Conservation (phyloP, 2,888 invertebrate species). For the Leucoma salicis region DNA sequence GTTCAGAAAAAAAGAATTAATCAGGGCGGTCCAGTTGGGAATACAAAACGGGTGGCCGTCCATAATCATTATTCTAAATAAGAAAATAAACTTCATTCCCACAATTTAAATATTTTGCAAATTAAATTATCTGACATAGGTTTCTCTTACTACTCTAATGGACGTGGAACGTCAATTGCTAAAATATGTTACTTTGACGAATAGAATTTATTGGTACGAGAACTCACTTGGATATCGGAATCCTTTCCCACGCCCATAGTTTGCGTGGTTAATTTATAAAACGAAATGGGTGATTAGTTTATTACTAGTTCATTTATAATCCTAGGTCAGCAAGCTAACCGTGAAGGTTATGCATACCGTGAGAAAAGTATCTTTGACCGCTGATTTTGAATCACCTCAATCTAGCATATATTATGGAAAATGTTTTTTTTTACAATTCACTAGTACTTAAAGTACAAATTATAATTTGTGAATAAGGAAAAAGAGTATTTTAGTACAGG, state of each 20-base stretch:
- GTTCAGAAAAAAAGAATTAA: constrained; percentile 52
- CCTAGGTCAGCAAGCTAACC: constrained; percentile 9
- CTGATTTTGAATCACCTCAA: constrained; percentile 2
- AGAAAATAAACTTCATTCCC: constrained; percentile 79
- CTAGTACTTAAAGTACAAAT: too few species aligned
- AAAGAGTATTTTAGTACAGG: too few species aligned
- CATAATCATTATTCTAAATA: constrained; percentile 76
- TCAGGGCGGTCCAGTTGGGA: constrained; percentile 62
- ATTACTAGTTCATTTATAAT: constrained; percentile 23
- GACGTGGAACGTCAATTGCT: constrained; percentile 63
- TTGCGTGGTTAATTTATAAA: constrained; percentile 37
- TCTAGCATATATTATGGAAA: too few species aligned
- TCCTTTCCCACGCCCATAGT: constrained; percentile 57
- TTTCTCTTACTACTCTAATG: constrained; percentile 52
- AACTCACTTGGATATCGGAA: constrained; percentile 39
- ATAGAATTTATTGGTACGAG: constrained; percentile 63
- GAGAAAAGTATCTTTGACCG: constrained; percentile 20
- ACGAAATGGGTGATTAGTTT: constrained; percentile 37
- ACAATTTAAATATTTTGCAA: constrained; percentile 73
- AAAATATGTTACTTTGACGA: constrained; percentile 66
- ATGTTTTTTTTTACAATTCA: too few species aligned
- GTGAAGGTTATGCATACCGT: constrained; percentile 6
- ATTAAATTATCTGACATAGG: constrained; percentile 38
- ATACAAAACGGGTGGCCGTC: constrained; percentile 76
- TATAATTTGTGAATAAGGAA: too few species aligned